Evolutionary conservation across 2,888 invertebrate species (phyloP), one percentile per base, ranked within the genome.

Genomic region (Ecdyonurus torrentis): DNA sequence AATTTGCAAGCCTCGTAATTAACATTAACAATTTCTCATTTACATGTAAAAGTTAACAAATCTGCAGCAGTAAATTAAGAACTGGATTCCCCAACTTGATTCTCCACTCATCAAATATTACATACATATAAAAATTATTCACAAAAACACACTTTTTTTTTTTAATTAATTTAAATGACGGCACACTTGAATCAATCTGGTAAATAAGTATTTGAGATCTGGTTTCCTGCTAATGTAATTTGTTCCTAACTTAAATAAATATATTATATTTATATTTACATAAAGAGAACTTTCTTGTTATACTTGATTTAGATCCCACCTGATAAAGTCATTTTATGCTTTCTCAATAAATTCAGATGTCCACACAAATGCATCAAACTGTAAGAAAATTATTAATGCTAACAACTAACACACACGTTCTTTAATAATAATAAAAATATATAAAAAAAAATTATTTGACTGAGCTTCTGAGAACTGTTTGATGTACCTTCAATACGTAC

Each of bases 401-500:
- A 37, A 37, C 5, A 10, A 10, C 37, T 37, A 37, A 15, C 5
- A 5, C 5, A 10, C 5, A 37, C 5, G 15, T 37, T 5, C 37
- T 10, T 10, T 37, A 10, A 10, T 10, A 10, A 10, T 37, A 37
- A 15, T 15, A 37, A 37, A 15, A 37, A 5, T 10, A 37, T 37
- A 15, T 58, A 50, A 62, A 58, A 58, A 55, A 62, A 62, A 37
- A 25, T 19, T 3, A n/a, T 25, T 58, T 25, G n/a, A n/a, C n/a
- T n/a, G n/a, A n/a, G 58, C 62, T 62, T 62, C 62, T 62, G 62
- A 62, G 58, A 37, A 62, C 58, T 58, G 25, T 23, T 58, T 62
- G 62, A 62, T 58, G 58, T 53, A 59, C 55, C 50, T 61, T 59
- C 59, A 52, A 64, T 64, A 64, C 64, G 62, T 64, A 64, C 64